Conservation (phyloP, 2,888 invertebrate species). For the Morpho helenor region DNA sequence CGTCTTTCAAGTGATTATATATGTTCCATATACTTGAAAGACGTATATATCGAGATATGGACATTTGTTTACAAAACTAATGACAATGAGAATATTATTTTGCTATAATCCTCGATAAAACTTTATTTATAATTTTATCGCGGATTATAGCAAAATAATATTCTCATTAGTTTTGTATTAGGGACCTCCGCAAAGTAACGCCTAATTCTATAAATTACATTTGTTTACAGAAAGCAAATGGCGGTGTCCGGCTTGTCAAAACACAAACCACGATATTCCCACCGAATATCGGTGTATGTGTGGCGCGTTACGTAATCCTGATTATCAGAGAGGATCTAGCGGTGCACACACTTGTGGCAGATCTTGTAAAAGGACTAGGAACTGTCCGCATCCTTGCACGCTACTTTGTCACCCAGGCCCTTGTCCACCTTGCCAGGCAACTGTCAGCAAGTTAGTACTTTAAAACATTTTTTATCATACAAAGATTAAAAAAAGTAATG, state of each 20-base stretch:
- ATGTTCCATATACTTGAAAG: no score
- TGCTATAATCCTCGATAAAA: no score
- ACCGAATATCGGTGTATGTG: slow-evolving; percentile 94
- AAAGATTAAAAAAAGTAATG: neutral
- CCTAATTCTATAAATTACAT: no score
- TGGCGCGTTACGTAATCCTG: slow-evolving; percentile 87
- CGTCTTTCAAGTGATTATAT: no score
- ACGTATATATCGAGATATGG: no score
- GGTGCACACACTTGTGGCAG: slow-evolving; percentile 96
- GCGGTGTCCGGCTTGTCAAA: slow-evolving; percentile 98
- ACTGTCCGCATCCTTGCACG: slow-evolving; percentile 84
- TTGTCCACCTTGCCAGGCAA: slow-evolving; percentile 92
- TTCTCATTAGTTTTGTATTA: no score
- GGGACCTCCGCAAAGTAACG: no score
- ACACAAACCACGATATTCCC: slow-evolving; percentile 85
- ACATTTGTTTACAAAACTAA: slow-evolving; percentile 31
- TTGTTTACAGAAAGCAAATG: slow-evolving; percentile 84
- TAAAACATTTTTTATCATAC: no score
- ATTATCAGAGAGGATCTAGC: slow-evolving; percentile 82
- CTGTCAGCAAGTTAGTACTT: slow-evolving; percentile 77
- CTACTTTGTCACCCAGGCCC: slow-evolving; percentile 96
- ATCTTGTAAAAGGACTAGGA: slow-evolving; percentile 83
- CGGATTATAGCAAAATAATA: no score
- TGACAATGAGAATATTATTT: no score
- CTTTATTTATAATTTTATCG: no score